A percentile compares a stretch with the other conserved stretches of the same genome.
These are phyloP conservation scores for Bombus polaris DNA, from an alignment of 1,140 invertebrate genomes.

Conservation along the genomic window DNA sequence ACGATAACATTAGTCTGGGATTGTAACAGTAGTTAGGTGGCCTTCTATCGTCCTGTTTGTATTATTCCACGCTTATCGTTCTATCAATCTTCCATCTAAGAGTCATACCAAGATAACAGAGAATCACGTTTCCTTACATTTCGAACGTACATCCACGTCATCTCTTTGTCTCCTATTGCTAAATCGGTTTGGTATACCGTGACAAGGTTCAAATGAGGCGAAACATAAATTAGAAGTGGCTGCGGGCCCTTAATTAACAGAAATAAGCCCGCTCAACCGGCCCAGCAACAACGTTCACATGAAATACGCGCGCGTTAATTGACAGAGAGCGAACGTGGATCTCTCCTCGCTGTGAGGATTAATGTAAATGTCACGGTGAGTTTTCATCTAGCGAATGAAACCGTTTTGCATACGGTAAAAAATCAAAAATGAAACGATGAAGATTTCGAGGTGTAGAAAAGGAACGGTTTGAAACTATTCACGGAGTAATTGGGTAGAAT, in stretches of 20 bases:
- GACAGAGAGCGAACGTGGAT: neutral
- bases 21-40: neutral
- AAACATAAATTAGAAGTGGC: slow-evolving; percentile 2
- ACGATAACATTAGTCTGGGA: neutral
- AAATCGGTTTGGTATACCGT: slow-evolving; percentile 49
- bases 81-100: slow-evolving; percentile 41
- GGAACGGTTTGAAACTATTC: neutral
- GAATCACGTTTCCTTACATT: neutral
- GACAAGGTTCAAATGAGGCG: slow-evolving; percentile 25
- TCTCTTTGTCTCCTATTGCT: slow-evolving; percentile 68
- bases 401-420: too few relatives aligned
- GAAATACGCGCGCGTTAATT: slow-evolving; percentile 20
- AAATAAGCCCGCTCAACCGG: neutral
- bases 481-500: neutral
- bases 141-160: slow-evolving; percentile 55
- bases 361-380: slow-evolving; percentile 3
- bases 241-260: slow-evolving; percentile 32
- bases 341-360: neutral
- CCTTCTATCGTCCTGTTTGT: neutral
- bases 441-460: neutral
- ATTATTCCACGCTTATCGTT: slow-evolving; percentile 48
- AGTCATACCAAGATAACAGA: neutral
- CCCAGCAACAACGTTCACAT: neutral
- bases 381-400: neutral
- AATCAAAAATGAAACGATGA: neutral